Evolutionary conservation across 64 coral and sea anemone species (phyloP).

Genomic region (Platygyra sinensis): DNA sequence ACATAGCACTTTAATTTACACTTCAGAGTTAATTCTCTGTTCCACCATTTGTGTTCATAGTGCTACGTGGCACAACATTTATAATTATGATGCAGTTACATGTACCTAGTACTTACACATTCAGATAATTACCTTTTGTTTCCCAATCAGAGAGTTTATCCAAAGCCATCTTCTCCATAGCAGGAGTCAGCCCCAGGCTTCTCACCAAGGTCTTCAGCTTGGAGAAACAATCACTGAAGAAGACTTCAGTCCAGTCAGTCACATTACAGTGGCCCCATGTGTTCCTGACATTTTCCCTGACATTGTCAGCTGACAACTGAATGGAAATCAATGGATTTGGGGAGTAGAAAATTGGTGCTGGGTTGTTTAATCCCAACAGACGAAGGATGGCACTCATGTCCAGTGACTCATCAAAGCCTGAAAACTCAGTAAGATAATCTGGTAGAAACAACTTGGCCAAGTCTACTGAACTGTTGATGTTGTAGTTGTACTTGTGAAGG

Average conservation of each 20-base stretch:
- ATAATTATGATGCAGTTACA: no score
- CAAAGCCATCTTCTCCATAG: not conserved
- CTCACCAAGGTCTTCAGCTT: slow-evolving; percentile 48
- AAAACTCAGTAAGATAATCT: slow-evolving; percentile 10
- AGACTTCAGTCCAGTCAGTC: slow-evolving; percentile 13
- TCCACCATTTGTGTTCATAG: no score
- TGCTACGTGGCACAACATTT: no score
- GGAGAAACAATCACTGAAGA: not conserved
- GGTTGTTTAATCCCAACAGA: no score
- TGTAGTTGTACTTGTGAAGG: slow-evolving; percentile 10
- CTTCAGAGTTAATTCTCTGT: no score
- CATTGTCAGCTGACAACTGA: not conserved
- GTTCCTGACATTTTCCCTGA: slow-evolving; percentile 50
- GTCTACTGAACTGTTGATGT: not conserved
- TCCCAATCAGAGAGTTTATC: slow-evolving; percentile 66
- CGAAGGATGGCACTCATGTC: slow-evolving; percentile 20
- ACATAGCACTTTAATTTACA: no score
- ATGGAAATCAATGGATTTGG: no score
- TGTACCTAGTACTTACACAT: no score
- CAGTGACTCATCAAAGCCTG: slow-evolving; percentile 66
- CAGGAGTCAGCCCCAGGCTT: slow-evolving; percentile 7
- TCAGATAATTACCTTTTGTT: not conserved
- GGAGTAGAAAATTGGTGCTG: no score
- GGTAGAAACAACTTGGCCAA: no score
- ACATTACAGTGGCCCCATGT: slow-evolving; percentile 73